Evolutionary conservation across 35 echinoderm and acorn worm species (phyloP), one percentile per base, ranked within the genome.

Genomic region (Strongylocentrotus purpuratus): DNA sequence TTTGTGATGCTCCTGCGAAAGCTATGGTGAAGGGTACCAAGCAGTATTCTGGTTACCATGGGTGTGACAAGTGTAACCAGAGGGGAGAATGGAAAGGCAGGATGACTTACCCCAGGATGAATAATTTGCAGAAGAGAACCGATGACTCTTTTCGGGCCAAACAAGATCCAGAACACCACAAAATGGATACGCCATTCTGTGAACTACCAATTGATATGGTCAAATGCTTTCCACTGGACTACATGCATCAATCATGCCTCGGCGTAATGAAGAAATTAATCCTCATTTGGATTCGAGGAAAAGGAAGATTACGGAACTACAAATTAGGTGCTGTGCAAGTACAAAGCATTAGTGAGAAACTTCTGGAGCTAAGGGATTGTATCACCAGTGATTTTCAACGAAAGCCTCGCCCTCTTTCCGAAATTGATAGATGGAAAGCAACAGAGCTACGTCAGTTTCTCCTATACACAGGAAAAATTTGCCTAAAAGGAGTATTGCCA

Each of bases 351-450:
- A 96, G 95, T 33, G 47, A 95, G 93, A 95, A 55, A 85, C 95
- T 97, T 94, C n/a, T 94, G 17, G 28, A 46, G 14, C 18, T 97
- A 32, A 47, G 86, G 41, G 41, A 33, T 28, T 96, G 18, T 20
- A 96, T 94, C 14, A 85, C 85, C 22, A 33, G 65, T 31, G 71
- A 94, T 20, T 97, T 97, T 95, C 87, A 94, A n/a, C 25, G 97
- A 94, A 96, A 97, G 32, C 96, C 96, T 9, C 86, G 95, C 61
- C 46, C 52, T 92, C 93, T 97, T 31, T 47, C n/a, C 15, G 96
- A 96, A 5, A 92, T 97, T 13, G 96, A 97, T 60, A 91, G 96
- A 94, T 97, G 95, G 96, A 97, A 97, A 92, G 96, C 96, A n/a
- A 97, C 95, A 31, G 96, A 97, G 85, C 55, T 96, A 31, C 90